Conservation (phyloP, 2,888 invertebrate genomes). For the Stegana nigrithorax region DNA sequence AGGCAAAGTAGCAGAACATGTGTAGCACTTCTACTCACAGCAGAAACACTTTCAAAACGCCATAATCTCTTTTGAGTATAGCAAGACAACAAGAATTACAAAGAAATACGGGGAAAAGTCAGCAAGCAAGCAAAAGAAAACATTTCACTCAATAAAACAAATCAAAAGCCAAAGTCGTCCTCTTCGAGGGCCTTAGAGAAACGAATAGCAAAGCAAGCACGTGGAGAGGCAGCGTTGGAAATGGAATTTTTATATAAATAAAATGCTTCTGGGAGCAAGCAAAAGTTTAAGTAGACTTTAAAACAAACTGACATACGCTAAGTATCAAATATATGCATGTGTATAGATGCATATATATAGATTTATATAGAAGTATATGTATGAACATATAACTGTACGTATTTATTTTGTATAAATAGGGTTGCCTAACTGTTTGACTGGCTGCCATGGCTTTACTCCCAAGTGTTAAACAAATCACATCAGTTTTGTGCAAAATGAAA, state of each 20-base stretch:
- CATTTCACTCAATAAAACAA: conserved; percentile 34
- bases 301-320: conserved; percentile 41
- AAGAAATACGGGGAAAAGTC: no score
- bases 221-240: background rate
- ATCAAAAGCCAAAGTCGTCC: conserved; percentile 11
- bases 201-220: background rate
- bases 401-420: no score
- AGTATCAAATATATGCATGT: conserved; percentile 21
- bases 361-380: background rate
- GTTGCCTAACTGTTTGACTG: no score
- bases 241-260: no score
- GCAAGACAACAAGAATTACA: no score
- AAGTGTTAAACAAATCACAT: conserved; percentile 54
- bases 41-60: no score
- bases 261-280: background rate
- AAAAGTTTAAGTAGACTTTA: conserved; percentile 43
- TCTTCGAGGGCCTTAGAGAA: no score
- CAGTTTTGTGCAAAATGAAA: conserved; percentile 47
- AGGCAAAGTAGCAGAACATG: no score
- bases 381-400: background rate
- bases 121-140: conserved; percentile 34
- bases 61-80: no score
- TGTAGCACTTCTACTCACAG: no score
- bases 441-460: no score
- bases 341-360: conserved; percentile 9